phyloP scores from a whole-genome alignment of 2,888 invertebrate species.

The Hydraecia micacea region DNA sequence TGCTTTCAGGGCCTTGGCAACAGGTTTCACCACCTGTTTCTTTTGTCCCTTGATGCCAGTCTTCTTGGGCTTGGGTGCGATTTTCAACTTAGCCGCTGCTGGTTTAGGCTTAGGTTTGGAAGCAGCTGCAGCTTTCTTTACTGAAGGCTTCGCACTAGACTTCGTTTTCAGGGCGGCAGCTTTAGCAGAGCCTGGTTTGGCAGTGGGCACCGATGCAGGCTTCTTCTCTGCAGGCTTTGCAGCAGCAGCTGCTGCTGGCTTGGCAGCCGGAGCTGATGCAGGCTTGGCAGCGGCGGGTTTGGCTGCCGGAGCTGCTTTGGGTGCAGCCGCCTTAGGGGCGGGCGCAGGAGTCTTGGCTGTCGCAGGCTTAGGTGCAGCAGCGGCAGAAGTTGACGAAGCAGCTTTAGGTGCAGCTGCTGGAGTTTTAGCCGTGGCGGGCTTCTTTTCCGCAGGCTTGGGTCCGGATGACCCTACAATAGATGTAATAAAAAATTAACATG shows the following conservation, averaged over 20 bases:
- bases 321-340: conserved; percentile 86
- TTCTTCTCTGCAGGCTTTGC: conserved; percentile 83
- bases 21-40: conserved; percentile 87
- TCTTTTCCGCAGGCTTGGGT: conserved; percentile 87
- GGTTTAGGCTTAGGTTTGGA: conserved; percentile 88
- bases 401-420: conserved; percentile 87
- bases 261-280: conserved; percentile 86
- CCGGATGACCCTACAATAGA: conserved; percentile 79
- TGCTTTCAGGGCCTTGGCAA: conserved; percentile 95
- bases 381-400: conserved; percentile 74
- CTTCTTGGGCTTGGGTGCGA: conserved; percentile 90
- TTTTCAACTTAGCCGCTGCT: conserved; percentile 87
- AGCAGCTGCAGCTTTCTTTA: conserved; percentile 88
- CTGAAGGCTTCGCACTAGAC: conserved; percentile 88
- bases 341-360: conserved; percentile 84
- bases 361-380: conserved; percentile 80
- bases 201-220: conserved; percentile 81
- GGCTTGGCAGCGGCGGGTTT: conserved; percentile 86
- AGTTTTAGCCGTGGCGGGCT: conserved; percentile 84
- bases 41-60: conserved; percentile 90
- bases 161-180: conserved; percentile 88
- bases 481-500: conserved; percentile 21
- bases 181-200: conserved; percentile 89
- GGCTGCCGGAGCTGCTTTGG: conserved; percentile 81
- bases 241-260: conserved; percentile 83